Conservation (phyloP, 2,888 invertebrate species). For the Thymelicus acteon region DNA sequence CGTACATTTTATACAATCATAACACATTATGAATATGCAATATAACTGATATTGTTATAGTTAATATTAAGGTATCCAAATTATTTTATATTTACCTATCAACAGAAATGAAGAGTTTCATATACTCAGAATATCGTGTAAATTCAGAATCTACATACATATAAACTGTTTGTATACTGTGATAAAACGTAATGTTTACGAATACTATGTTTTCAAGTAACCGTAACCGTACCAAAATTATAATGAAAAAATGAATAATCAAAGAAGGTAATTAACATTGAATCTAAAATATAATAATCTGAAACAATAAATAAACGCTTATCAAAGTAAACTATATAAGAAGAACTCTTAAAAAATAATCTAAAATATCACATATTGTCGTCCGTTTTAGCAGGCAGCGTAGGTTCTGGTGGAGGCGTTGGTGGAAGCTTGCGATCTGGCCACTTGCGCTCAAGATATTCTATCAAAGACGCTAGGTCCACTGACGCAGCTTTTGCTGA, state of each 20-base stretch:
- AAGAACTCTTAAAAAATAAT: constrained; percentile 36
- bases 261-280: constrained; percentile 27
- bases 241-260: constrained; percentile 1
- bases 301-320: constrained; percentile 13
- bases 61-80: too few relatives aligned
- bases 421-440: constrained; percentile 58
- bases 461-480: constrained; percentile 51
- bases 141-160: too few relatives aligned
- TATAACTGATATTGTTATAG: too few relatives aligned
- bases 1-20: too few relatives aligned
- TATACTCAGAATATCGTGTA: too few relatives aligned
- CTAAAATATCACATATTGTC: constrained; percentile 39
- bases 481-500: constrained; percentile 49
- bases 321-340: constrained; percentile 24
- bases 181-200: too few relatives aligned
- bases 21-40: too few relatives aligned
- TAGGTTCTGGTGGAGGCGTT: constrained; percentile 51
- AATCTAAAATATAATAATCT: constrained; percentile 31
- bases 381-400: constrained; percentile 33
- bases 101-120: too few relatives aligned
- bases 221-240: neutral
- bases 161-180: too few relatives aligned
- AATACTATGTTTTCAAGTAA: too few relatives aligned
- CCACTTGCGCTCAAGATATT: constrained; percentile 60
- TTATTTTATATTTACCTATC: too few relatives aligned